Conservation (phyloP, 2,888 invertebrate species). For the Bhutanitis thaidina region DNA sequence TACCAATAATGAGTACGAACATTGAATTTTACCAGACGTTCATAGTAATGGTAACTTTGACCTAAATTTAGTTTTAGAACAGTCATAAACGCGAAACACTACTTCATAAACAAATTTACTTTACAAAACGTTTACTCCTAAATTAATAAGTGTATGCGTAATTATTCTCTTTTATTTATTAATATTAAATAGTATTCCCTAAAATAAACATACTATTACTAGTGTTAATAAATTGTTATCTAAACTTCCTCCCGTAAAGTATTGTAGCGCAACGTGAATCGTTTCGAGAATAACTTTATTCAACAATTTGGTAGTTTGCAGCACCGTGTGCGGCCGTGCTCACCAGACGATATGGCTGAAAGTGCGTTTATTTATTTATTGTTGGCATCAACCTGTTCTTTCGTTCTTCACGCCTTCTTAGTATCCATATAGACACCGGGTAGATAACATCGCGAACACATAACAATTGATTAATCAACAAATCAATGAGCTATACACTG, state of each 20-base stretch:
- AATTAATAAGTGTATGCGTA: no score
- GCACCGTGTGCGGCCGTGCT: slow-evolving; percentile 57
- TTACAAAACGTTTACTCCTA: no score
- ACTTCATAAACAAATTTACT: not conserved
- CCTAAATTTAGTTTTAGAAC: slow-evolving; percentile 3
- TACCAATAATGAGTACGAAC: slow-evolving; percentile 4
- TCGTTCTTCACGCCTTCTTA: slow-evolving; percentile 59
- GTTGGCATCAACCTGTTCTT: slow-evolving; percentile 57
- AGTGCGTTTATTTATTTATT: slow-evolving; percentile 74
- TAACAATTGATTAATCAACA: slow-evolving; percentile 43
- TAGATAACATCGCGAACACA: slow-evolving; percentile 57
- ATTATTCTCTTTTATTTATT: no score
- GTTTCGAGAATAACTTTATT: slow-evolving; percentile 50
- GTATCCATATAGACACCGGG: slow-evolving; percentile 65
- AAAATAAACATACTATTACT: no score
- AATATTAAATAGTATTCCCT: no score
- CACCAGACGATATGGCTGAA: slow-evolving; percentile 60
- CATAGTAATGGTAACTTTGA: slow-evolving; percentile 5
- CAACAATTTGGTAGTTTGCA: slow-evolving; percentile 62
- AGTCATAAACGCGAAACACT: not conserved
- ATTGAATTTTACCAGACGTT: slow-evolving; percentile 11
- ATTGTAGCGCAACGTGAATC: slow-evolving; percentile 40
- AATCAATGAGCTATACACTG: slow-evolving; percentile 48
- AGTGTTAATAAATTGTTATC: slow-evolving; percentile 41
- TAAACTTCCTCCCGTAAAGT: slow-evolving; percentile 65